These are phyloP conservation scores for Trichomycterus rosablanca DNA, from an alignment of 2,113 vertebrate species.

Conservation along the genomic window DNA sequence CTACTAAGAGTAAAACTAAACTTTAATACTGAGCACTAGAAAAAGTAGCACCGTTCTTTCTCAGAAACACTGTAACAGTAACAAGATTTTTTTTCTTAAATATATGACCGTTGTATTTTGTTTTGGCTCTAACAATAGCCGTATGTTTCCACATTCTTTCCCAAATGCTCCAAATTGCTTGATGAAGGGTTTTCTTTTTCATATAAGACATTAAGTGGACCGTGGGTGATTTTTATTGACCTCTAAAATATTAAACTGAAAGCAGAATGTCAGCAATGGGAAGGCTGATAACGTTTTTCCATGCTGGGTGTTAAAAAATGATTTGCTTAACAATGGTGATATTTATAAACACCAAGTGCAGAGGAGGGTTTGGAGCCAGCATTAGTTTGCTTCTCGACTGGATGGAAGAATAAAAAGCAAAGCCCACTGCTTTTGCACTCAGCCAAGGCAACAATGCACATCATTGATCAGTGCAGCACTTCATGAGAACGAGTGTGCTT, in stretches of 20 bases:
- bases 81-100: no score
- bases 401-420: slow-evolving; percentile 55
- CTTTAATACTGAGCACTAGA: no score
- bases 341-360: slow-evolving; percentile 37
- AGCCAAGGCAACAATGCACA: slow-evolving; percentile 58
- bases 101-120: no score
- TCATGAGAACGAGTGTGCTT: slow-evolving; percentile 51
- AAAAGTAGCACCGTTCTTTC: no score
- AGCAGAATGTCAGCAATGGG: slow-evolving; percentile 16
- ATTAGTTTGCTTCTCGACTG: slow-evolving; percentile 40
- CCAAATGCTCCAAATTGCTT: no score
- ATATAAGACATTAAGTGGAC: neutral
- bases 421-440: slow-evolving; percentile 54
- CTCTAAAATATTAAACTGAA: neutral
- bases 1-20: no score
- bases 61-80: no score
- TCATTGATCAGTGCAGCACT: slow-evolving; percentile 57
- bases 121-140: no score
- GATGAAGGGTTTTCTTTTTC: neutral
- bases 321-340: slow-evolving; percentile 39
- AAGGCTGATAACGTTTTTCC: slow-evolving; percentile 4
- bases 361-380: slow-evolving; percentile 27
- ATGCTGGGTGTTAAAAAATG: slow-evolving; percentile 3
- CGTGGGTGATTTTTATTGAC: no score
- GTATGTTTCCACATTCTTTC: no score